phyloP scores from a whole-genome alignment of 2,888 invertebrate genomes.

The Agrochola litura region DNA sequence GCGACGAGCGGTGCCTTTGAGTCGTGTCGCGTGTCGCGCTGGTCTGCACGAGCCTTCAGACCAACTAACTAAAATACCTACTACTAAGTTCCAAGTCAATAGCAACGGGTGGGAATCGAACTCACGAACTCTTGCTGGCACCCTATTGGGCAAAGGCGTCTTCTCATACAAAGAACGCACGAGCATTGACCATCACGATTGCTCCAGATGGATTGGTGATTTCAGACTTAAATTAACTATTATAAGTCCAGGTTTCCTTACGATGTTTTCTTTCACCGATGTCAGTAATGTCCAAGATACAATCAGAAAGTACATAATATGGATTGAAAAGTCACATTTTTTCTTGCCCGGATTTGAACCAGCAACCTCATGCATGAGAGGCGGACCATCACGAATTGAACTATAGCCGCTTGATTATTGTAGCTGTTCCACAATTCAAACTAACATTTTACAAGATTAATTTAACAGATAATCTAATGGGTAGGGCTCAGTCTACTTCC shows the following conservation, averaged over 20 bases:
- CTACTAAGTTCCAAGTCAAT: neutral
- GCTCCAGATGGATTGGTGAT: neutral
- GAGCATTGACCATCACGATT: neutral
- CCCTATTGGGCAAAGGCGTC: neutral
- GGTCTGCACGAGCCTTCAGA: too few relatives aligned
- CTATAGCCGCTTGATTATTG: neutral
- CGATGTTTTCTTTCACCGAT: neutral
- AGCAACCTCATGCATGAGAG: neutral
- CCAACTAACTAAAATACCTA: neutral
- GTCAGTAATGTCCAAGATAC: neutral
- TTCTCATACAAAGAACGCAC: neutral
- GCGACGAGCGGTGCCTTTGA: too few relatives aligned
- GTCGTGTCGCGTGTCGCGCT: too few relatives aligned
- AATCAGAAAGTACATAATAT: neutral
- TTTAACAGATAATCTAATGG: slow-evolving; percentile 27
- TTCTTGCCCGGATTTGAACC: neutral
- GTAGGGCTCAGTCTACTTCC: slow-evolving; percentile 50
- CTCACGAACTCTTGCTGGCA: neutral
- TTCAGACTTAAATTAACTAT: too few relatives aligned
- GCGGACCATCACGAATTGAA: neutral
- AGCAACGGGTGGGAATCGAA: neutral
- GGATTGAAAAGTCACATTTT: neutral
- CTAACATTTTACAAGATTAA: slow-evolving; percentile 24
- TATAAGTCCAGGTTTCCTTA: neutral
- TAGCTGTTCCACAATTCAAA: slow-evolving; percentile 6